Conservation (phyloP, 2,797 vertebrate species). For the Notolabrus celidotus region DNA sequence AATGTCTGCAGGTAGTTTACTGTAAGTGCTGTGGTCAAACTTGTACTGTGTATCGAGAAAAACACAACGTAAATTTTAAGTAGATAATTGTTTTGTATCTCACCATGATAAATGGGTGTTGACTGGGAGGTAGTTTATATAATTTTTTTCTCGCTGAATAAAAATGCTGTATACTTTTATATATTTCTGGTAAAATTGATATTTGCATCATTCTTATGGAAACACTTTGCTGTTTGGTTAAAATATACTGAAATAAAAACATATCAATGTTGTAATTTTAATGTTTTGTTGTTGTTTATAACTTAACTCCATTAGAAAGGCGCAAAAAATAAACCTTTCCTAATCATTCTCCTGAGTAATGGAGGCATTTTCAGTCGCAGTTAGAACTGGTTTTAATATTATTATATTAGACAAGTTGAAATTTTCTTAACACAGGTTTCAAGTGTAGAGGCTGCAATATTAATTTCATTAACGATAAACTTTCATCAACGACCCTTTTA, state of each 20-base stretch:
- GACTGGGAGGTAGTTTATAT: background rate
- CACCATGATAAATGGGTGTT: background rate
- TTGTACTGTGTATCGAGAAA: background rate
- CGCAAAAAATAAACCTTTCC: no score
- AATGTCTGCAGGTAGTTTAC: constrained; percentile 32
- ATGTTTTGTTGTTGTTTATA: background rate
- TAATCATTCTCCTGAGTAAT: no score
- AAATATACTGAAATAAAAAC: constrained; percentile 16
- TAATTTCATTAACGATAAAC: no score
- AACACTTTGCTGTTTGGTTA: constrained; percentile 10
- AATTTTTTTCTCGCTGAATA: constrained; percentile 25
- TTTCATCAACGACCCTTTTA: no score
- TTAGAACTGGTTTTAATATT: no score
- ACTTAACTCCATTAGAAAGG: background rate
- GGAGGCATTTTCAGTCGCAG: no score
- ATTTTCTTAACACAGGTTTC: no score
- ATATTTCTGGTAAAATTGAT: constrained; percentile 16
- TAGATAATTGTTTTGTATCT: background rate
- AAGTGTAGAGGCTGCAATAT: no score
- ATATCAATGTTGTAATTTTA: background rate
- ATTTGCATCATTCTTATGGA: background rate
- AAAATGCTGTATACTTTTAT: constrained; percentile 10
- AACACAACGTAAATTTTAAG: constrained; percentile 6
- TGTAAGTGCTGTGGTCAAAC: constrained; percentile 77
- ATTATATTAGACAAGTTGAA: no score